Percentiles rank a stretch among this genome's conserved stretches.
These are phyloP conservation scores for Siniperca obscura DNA, from an alignment of 2,797 vertebrate genomes.

Conservation along the genomic window DNA sequence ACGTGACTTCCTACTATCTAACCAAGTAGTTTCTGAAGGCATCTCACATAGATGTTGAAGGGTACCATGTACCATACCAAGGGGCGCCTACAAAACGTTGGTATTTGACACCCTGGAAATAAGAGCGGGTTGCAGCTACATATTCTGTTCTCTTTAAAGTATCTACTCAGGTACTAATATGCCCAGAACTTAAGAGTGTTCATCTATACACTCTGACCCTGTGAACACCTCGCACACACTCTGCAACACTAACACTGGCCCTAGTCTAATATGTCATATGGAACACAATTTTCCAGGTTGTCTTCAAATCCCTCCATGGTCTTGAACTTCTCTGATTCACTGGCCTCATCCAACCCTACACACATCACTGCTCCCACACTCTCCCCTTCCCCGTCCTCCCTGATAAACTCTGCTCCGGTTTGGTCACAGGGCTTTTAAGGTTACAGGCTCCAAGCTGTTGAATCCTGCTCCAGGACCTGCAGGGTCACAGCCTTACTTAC, in stretches of 20 bases:
- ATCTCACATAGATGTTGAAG: too few species aligned
- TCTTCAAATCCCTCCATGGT: not conserved
- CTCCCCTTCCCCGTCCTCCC: conserved; percentile 3
- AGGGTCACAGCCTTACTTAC: not conserved
- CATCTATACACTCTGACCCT: conserved; percentile 1
- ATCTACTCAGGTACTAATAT: not conserved
- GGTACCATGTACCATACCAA: too few species aligned
- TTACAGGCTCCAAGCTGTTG: not conserved
- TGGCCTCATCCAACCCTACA: conserved; percentile 29
- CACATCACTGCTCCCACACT: conserved; percentile 19
- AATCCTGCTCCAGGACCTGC: not conserved
- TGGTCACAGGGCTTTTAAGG: conserved; percentile 17
- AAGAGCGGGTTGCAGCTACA: too few species aligned
- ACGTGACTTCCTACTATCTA: too few species aligned
- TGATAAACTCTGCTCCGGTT: conserved; percentile 28
- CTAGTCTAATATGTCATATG: not conserved
- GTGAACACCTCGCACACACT: not conserved
- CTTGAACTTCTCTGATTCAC: conserved; percentile 17
- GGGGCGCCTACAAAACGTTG: too few species aligned
- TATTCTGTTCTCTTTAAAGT: not conserved
- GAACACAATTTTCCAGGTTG: conserved; percentile 16
- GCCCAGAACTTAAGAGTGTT: not conserved
- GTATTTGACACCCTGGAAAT: too few species aligned
- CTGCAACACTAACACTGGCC: not conserved
- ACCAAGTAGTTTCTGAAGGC: too few species aligned